Percentiles rank a stretch among this genome's conserved stretches.
phyloP scores from a whole-genome alignment of 1,140 invertebrate species.

The Bradynema listronoti region DNA sequence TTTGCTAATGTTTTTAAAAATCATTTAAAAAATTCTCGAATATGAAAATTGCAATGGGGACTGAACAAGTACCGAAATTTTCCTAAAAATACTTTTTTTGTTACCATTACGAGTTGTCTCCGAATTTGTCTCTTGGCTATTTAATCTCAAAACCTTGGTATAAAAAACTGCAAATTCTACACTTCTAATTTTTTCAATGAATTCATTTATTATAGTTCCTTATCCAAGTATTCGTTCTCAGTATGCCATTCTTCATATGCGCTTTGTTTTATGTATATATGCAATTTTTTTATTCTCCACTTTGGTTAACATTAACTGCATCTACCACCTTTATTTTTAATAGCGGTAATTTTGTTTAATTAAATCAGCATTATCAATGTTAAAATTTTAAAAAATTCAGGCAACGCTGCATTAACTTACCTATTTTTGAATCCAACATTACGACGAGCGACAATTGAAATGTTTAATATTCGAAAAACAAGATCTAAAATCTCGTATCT shows the following conservation, averaged over 20 bases:
- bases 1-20: neutral
- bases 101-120: too few species aligned
- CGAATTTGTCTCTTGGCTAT: too few species aligned
- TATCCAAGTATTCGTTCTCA: neutral
- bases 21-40: too few species aligned
- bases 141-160: too few species aligned
- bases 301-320: neutral
- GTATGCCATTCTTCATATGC: neutral
- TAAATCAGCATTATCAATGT: neutral
- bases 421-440: constrained; percentile 4
- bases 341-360: neutral
- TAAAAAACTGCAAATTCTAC: too few species aligned
- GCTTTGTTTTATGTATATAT: constrained; percentile 3
- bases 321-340: neutral
- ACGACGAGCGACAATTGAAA: neutral
- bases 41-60: too few species aligned
- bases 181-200: neutral
- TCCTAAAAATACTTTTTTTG: too few species aligned
- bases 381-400: neutral
- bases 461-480: too few species aligned
- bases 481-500: too few species aligned
- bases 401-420: neutral
- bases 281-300: constrained; percentile 6
- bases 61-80: too few species aligned
- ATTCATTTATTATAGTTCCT: neutral